Conservation (phyloP, 2,888 invertebrate species). For the Pegoplata infirma region DNA sequence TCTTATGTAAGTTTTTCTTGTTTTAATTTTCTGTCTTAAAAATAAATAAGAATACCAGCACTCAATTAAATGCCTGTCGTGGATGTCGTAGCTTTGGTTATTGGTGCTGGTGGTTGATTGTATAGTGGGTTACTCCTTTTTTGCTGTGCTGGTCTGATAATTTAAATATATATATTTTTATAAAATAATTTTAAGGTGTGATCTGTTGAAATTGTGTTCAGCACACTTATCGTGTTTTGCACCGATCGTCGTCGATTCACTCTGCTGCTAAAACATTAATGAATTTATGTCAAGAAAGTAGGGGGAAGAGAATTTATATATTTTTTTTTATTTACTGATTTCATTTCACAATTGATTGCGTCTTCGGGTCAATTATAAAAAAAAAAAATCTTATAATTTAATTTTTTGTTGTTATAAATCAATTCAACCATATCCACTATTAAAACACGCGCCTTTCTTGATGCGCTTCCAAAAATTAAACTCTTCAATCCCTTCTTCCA, state of each 20-base stretch:
- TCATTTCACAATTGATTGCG: slow-evolving; percentile 60
- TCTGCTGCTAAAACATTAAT: slow-evolving; percentile 27
- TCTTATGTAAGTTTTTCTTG: slow-evolving; percentile 38
- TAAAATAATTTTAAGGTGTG: slow-evolving; percentile 61
- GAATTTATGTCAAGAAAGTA: slow-evolving; percentile 23
- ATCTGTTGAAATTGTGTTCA: slow-evolving; percentile 62
- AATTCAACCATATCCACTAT: slow-evolving; percentile 48
- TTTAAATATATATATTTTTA: slow-evolving; percentile 47
- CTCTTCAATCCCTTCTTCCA: slow-evolving; percentile 14
- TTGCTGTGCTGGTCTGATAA: slow-evolving; percentile 50
- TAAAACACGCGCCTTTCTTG: slow-evolving; percentile 51
- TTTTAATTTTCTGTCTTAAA: slow-evolving; percentile 30
- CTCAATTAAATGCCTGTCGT: slow-evolving; percentile 60
- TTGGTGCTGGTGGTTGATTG: slow-evolving; percentile 42
- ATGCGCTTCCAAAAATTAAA: slow-evolving; percentile 35
- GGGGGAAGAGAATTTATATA: slow-evolving; percentile 31
- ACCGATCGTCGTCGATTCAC: slow-evolving; percentile 41
- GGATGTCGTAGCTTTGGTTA: slow-evolving; percentile 12
- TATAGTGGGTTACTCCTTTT: slow-evolving; percentile 54
- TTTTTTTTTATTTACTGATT: slow-evolving; percentile 28
- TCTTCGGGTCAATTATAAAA: slow-evolving; percentile 58
- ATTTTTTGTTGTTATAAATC: slow-evolving; percentile 33
- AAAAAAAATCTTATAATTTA: slow-evolving; percentile 38
- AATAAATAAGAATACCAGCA: slow-evolving; percentile 41
- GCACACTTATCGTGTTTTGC: slow-evolving; percentile 62